phyloP scores from a whole-genome alignment of 2,888 invertebrate species.

The Leucophenga montana region DNA sequence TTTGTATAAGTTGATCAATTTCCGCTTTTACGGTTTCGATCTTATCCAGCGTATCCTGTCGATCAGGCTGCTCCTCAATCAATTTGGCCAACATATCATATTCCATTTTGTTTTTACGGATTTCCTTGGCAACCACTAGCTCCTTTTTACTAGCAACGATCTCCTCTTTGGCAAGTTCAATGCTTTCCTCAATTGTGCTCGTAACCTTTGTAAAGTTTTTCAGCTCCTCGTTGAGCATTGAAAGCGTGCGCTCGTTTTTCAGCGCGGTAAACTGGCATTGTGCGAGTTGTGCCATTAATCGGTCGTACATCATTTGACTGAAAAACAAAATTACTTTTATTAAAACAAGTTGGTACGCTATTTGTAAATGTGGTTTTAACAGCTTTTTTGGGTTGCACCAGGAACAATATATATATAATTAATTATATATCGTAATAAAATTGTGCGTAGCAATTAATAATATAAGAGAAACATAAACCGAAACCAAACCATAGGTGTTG shows the following conservation, averaged over 20 bases:
- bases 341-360: too few species aligned
- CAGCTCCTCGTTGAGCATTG: conserved; percentile 89
- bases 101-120: conserved; percentile 91
- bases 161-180: conserved; percentile 84
- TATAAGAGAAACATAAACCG: too few species aligned
- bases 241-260: conserved; percentile 85
- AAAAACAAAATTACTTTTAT: not conserved
- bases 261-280: conserved; percentile 91
- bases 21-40: conserved; percentile 83
- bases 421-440: too few species aligned
- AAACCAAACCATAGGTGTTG: too few species aligned
- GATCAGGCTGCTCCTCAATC: conserved; percentile 91
- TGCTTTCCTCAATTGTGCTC: conserved; percentile 84
- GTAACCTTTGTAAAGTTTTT: conserved; percentile 87
- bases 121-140: conserved; percentile 86
- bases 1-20: conserved; percentile 80
- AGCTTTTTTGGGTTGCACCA: too few species aligned
- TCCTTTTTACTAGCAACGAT: conserved; percentile 88
- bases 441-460: too few species aligned
- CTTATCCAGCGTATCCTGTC: conserved; percentile 83
- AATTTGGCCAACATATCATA: conserved; percentile 94
- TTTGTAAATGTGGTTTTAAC: too few species aligned
- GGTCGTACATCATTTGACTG: conserved; percentile 82
- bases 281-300: conserved; percentile 86
- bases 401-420: too few species aligned